A percentile compares a stretch with the other conserved stretches of the same genome.
Conservation (phyloP, 1,140 invertebrate species). For the Pseudachorutes palmiensis region DNA sequence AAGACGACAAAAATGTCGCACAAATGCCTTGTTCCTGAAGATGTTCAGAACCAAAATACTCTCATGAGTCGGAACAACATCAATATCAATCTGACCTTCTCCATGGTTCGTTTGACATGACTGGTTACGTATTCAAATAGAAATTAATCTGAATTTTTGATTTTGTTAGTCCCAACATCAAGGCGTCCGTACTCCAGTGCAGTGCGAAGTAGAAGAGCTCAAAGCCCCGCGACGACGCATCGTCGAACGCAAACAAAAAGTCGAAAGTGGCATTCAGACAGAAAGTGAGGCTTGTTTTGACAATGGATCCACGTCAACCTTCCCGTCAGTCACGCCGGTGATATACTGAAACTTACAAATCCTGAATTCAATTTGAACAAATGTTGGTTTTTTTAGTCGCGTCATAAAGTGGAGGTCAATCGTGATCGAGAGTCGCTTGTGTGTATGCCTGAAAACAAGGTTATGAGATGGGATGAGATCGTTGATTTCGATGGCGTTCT, state of each 20-base stretch:
- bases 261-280: not conserved
- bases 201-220: not conserved
- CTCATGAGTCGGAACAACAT: conserved; percentile 4
- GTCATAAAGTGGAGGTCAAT: not conserved
- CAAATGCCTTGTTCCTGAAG: not conserved
- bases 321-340: not conserved
- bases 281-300: not conserved
- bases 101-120: not conserved
- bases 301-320: not conserved
- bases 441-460: not conserved
- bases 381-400: not conserved
- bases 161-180: not conserved
- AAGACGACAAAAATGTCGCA: too few species aligned
- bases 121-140: too few species aligned
- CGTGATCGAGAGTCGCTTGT: not conserved
- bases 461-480: not conserved
- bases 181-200: not conserved
- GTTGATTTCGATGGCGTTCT: not conserved
- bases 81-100: conserved; percentile 9
- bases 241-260: not conserved
- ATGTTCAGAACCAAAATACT: not conserved
- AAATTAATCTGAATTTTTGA: not conserved
- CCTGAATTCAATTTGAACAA: not conserved
- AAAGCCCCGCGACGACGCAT: not conserved
- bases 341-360: not conserved